phyloP scores from a whole-genome alignment of 2,113 vertebrate species.

The Gallinago jamesoni region DNA sequence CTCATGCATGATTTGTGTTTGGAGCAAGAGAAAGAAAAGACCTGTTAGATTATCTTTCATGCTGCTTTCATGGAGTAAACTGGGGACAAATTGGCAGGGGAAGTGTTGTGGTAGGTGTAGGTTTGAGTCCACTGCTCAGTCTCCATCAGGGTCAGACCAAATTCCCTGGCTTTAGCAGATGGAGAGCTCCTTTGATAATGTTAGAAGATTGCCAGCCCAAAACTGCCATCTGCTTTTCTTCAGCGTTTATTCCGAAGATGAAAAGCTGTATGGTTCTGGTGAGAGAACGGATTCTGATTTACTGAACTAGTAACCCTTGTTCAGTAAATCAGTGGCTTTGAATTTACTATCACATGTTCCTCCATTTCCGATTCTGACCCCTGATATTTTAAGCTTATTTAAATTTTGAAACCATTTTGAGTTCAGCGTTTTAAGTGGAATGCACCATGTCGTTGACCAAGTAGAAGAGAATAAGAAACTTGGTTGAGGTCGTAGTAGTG shows the following conservation, averaged over 20 bases:
- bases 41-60: not conserved
- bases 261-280: not conserved
- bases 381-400: not conserved
- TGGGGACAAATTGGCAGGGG: not conserved
- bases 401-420: not conserved
- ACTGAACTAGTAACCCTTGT: not conserved
- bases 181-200: not conserved
- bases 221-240: not conserved
- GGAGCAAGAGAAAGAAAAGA: not conserved
- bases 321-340: not conserved
- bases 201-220: not conserved
- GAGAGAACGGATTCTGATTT: not conserved
- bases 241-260: not conserved
- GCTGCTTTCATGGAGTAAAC: not conserved
- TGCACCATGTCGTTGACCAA: not conserved
- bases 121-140: not conserved
- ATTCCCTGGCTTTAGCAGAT: not conserved
- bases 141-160: not conserved
- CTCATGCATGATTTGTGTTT: not conserved
- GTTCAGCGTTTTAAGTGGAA: not conserved
- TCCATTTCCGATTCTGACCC: not conserved
- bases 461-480: not conserved
- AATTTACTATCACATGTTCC: not conserved
- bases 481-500: not conserved
- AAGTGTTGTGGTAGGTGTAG: not conserved